These are phyloP conservation scores for Drosophila subobscura DNA, from an alignment of 1,140 invertebrate genomes.

Conservation along the genomic window DNA sequence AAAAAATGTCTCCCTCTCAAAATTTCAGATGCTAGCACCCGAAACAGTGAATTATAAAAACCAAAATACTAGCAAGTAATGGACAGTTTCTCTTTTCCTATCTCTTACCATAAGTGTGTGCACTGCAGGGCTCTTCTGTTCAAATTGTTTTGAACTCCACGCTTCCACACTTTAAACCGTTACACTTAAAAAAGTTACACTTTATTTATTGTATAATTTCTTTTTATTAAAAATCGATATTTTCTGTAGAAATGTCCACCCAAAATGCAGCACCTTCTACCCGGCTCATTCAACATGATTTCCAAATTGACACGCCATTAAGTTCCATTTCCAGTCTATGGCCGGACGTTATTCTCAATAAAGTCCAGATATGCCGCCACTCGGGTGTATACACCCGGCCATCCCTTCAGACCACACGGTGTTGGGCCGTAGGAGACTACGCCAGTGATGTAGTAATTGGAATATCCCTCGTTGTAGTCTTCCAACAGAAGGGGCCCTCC, in stretches of 20 bases:
- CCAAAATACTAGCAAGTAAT: conserved; percentile 45
- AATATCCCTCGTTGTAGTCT: conserved; percentile 40
- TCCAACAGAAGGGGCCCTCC: conserved; percentile 84
- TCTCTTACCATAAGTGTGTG: conserved; percentile 29
- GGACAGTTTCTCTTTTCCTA: conserved; percentile 20
- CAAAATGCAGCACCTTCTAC: neutral
- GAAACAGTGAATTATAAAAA: conserved; percentile 39
- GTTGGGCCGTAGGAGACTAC: conserved; percentile 91
- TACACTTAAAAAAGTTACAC: conserved; percentile 43
- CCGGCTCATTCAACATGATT: no score
- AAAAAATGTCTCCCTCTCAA: conserved; percentile 26
- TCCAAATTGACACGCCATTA: neutral
- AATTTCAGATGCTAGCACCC: conserved; percentile 12
- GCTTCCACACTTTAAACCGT: conserved; percentile 31
- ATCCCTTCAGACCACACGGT: conserved; percentile 88
- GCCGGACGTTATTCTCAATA: conserved; percentile 85
- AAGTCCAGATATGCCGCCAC: conserved; percentile 88
- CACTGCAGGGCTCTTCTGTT: conserved; percentile 33
- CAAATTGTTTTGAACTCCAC: conserved; percentile 44
- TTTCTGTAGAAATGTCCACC: conserved; percentile 4
- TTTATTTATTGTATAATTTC: conserved; percentile 74
- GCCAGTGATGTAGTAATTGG: conserved; percentile 85
- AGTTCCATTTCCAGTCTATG: conserved; percentile 17
- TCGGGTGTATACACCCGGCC: conserved; percentile 91
- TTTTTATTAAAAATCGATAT: conserved; percentile 52